Base-by-base conservation (phyloP, 2,888 invertebrate species). In the Drosophila multiciliata region DNA sequence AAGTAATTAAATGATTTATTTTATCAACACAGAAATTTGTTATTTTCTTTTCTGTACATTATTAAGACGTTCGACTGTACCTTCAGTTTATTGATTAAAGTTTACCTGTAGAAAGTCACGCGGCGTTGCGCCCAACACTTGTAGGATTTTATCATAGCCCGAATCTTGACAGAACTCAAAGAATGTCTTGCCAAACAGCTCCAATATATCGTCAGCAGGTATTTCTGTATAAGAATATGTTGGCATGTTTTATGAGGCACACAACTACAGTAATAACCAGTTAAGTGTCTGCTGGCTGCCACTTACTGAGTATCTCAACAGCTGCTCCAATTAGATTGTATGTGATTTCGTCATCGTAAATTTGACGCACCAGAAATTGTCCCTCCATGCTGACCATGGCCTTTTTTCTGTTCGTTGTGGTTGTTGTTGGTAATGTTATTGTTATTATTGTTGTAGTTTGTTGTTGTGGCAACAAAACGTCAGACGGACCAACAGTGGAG, bases 101-200 rank as follows among this genome's bases (percentile, higher is more conserved):
- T 20, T 68, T 72, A 97, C 98, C 95, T 98, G 98, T 82, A 99
- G 94, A 93, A 99, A 99, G 93, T 99, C 99, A 75, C 98, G 94
- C 0, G 98, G 98, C 29, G 98, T 98, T 26, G 98, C 98, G 52
- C 99, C 99, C 6, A 99, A 94, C 8, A 98, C 98, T 94, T 98
- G 97, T 40, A 99, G 94, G 76, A 98, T 98, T 93, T 98, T 98
- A 91, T 98, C 98, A 91, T 98, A 99, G n/a, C 99, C 98, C 3
- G 98, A 98, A 92, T 98, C 98, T 92, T 98, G 98, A 90, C 98
- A 99, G 91, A 98, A 98, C 93, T 98, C 98, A 91, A 98, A 98
- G 94, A 99, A 99, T 85, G 97, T 98, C 91, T 97, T 97, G 1
- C 99, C 99, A 90, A 99, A 98, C 6, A 97, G 94, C 92, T 98